Evolutionary conservation across 2,888 invertebrate species (phyloP).

Genomic region (Vannuccia rotundouncinata): DNA sequence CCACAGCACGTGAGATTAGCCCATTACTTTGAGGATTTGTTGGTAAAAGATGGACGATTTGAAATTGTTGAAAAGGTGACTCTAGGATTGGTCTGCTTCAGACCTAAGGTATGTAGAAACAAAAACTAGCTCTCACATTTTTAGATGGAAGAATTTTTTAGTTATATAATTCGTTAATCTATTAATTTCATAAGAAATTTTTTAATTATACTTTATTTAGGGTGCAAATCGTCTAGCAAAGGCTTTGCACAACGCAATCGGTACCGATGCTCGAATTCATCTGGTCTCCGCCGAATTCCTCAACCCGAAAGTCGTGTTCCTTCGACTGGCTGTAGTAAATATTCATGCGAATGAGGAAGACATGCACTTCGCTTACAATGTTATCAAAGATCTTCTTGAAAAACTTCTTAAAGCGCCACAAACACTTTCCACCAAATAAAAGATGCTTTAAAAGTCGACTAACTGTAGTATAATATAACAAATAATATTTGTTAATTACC

Average conservation of each 20-base stretch:
- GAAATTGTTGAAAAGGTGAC: conserved; percentile 52
- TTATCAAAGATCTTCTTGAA: conserved; percentile 15
- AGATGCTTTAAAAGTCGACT: too few species aligned
- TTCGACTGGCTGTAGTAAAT: conserved; percentile 76
- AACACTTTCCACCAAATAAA: too few species aligned
- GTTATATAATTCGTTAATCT: too few species aligned
- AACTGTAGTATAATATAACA: too few species aligned
- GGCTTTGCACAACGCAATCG: conserved; percentile 71
- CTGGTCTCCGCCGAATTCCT: conserved; percentile 81
- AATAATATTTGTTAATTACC: too few species aligned
- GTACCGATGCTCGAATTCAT: conserved; percentile 80
- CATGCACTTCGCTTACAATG: conserved; percentile 25
- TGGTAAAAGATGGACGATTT: conserved; percentile 34
- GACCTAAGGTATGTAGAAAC: conserved; percentile 66
- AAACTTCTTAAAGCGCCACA: conserved; percentile 22
- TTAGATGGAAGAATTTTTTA: too few species aligned
- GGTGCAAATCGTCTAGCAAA: conserved; percentile 60
- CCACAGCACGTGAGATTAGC: conserved; percentile 43
- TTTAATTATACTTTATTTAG: not conserved
- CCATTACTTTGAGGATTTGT: conserved; percentile 35
- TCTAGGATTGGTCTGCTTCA: conserved; percentile 47
- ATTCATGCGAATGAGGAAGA: not conserved
- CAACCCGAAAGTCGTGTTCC: conserved; percentile 67
- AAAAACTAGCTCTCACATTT: too few species aligned
- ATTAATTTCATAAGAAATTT: not conserved